Evolutionary conservation across 2,113 vertebrate species (phyloP).

Genomic region (Natator depressus): DNA sequence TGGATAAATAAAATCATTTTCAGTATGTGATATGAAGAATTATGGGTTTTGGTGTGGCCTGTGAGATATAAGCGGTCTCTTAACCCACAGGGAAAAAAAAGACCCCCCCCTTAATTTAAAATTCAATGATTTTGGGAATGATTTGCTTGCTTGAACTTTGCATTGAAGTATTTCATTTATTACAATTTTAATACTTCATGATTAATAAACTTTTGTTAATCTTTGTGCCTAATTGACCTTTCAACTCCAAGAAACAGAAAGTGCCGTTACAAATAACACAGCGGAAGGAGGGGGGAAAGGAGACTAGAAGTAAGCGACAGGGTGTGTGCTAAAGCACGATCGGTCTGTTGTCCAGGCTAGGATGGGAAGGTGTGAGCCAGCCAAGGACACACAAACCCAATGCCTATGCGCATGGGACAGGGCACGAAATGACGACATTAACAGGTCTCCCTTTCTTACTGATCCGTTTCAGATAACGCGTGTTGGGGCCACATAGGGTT

Average conservation of each 20-base stretch:
- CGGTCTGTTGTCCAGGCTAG: too few relatives aligned
- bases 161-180: slow-evolving; percentile 66
- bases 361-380: background rate
- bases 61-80: slow-evolving; percentile 61
- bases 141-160: slow-evolving; percentile 68
- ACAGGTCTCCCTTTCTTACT: background rate
- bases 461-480: background rate
- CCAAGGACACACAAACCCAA: background rate
- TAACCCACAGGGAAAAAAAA: slow-evolving; percentile 14
- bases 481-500: background rate
- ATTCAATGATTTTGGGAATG: slow-evolving; percentile 56
- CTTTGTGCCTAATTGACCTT: slow-evolving; percentile 49
- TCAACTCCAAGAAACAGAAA: fast-evolving
- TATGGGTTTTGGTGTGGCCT: slow-evolving; percentile 63
- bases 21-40: slow-evolving; percentile 86
- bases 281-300: fast-evolving
- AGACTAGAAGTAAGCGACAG: fast-evolving
- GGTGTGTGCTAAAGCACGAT: background rate
- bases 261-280: fast-evolving
- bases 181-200: slow-evolving; percentile 68
- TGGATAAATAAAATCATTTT: slow-evolving; percentile 97
- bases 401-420: background rate
- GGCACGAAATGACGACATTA: background rate
- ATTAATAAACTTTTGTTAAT: slow-evolving; percentile 74
- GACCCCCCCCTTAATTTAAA: background rate